A percentile compares a stretch with the other conserved stretches of the same genome.
Evolutionary conservation across 2,888 invertebrate genomes (phyloP).

Genomic region (Eristalis tenax): DNA sequence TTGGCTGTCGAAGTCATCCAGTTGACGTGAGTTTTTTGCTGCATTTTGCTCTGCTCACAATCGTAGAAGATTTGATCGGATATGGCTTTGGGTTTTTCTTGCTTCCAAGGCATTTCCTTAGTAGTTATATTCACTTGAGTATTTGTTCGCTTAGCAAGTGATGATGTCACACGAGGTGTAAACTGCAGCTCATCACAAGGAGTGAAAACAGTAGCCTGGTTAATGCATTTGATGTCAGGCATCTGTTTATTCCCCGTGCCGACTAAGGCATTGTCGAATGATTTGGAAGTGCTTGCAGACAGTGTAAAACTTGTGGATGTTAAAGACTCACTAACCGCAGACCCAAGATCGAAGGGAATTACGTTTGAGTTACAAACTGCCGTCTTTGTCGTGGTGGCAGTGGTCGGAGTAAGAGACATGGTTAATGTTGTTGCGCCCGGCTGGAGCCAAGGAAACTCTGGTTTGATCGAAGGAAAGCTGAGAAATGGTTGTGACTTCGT

Average conservation of each 20-base stretch:
- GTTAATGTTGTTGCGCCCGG: conserved; percentile 21
- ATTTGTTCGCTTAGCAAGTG: conserved; percentile 61
- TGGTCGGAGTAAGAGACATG: not conserved
- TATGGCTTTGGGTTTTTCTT: conserved; percentile 32
- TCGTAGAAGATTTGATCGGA: conserved; percentile 63
- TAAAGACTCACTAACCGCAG: conserved; percentile 33
- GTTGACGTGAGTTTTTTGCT: conserved; percentile 68
- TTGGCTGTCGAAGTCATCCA: conserved; percentile 82
- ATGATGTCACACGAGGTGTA: conserved; percentile 69
- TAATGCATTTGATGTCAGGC: conserved; percentile 16
- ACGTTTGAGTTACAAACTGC: conserved; percentile 30
- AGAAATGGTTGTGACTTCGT: conserved; percentile 27
- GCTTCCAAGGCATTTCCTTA: conserved; percentile 33
- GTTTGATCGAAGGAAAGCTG: conserved; percentile 39
- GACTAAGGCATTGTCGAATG: conserved; percentile 31
- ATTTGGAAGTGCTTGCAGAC: conserved; percentile 64
- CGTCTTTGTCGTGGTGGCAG: not conserved
- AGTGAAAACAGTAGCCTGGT: conserved; percentile 55
- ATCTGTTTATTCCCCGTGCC: conserved; percentile 23
- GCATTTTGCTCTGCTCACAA: conserved; percentile 63
- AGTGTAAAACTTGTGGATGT: conserved; percentile 69
- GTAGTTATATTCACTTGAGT: conserved; percentile 2
- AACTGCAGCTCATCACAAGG: conserved; percentile 61
- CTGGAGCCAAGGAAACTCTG: conserved; percentile 50
- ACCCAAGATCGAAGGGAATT: conserved; percentile 38